These are phyloP conservation scores for Idaea biselata DNA, from an alignment of 2,888 invertebrate genomes.

Conservation along the genomic window DNA sequence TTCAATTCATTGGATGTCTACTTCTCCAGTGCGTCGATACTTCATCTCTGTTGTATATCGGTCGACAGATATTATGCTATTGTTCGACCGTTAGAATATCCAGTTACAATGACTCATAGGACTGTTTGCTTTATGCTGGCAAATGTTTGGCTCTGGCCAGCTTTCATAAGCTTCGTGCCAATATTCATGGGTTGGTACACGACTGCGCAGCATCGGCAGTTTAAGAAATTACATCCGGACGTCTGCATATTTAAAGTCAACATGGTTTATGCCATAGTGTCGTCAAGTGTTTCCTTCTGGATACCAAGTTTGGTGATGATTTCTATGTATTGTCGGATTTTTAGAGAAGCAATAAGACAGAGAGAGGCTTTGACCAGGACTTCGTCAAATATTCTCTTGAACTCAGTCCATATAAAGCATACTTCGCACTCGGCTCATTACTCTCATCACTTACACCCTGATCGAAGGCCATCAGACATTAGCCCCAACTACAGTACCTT, in stretches of 20 bases:
- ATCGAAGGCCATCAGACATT: constrained; percentile 70
- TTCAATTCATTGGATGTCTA: constrained; percentile 97
- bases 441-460: constrained; percentile 74
- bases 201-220: constrained; percentile 87
- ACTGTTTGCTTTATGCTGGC: constrained; percentile 91
- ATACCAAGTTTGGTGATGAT: constrained; percentile 96
- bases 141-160: constrained; percentile 95
- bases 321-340: constrained; percentile 93
- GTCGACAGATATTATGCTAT: constrained; percentile 96
- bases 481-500: constrained; percentile 77
- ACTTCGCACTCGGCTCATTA: constrained; percentile 86
- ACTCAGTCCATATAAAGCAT: constrained; percentile 91
- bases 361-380: constrained; percentile 90
- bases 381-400: constrained; percentile 91
- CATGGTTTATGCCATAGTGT: constrained; percentile 91
- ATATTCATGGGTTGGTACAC: constrained; percentile 98
- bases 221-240: constrained; percentile 83
- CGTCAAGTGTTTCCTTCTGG: constrained; percentile 95
- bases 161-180: constrained; percentile 95
- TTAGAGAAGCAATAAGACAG: constrained; percentile 90
- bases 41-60: constrained; percentile 96
- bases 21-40: constrained; percentile 94
- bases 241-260: constrained; percentile 92
- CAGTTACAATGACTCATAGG: constrained; percentile 92
- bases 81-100: constrained; percentile 94